A percentile compares a stretch with the other conserved stretches of the same genome.
Evolutionary conservation across 2,888 invertebrate genomes (phyloP).

Genomic region (Theretra japonica): DNA sequence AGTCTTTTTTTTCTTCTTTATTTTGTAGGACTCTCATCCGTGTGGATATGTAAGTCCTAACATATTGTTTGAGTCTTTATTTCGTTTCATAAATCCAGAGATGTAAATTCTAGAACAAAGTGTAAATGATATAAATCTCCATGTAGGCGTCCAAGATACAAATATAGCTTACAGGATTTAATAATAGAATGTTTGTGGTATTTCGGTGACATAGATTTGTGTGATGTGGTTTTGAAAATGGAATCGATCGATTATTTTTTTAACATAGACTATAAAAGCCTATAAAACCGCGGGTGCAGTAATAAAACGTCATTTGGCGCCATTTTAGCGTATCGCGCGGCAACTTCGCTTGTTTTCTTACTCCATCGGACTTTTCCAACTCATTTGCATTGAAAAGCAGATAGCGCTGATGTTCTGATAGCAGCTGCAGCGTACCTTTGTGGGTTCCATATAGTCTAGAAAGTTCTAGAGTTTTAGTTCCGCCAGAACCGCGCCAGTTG

Average conservation of each 20-base stretch:
- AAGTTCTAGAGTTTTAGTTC: slow-evolving; percentile 70
- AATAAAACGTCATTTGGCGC: slow-evolving; percentile 39
- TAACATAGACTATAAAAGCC: not conserved
- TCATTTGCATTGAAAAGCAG: slow-evolving; percentile 85
- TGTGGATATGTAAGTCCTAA: too few species aligned
- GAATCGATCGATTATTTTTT: not conserved
- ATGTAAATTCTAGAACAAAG: too few species aligned
- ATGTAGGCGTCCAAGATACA: too few species aligned
- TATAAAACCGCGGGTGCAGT: not conserved
- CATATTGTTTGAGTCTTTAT: too few species aligned
- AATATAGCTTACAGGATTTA: too few species aligned
- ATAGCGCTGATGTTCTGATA: slow-evolving; percentile 80
- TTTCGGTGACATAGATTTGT: too few species aligned
- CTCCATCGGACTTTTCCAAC: slow-evolving; percentile 80
- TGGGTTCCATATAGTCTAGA: slow-evolving; percentile 78
- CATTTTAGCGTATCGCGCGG: slow-evolving; percentile 54
- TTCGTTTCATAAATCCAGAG: too few species aligned
- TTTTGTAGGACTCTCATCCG: too few species aligned
- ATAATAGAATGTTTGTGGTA: too few species aligned
- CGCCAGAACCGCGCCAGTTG: slow-evolving; percentile 68
- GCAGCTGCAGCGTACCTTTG: slow-evolving; percentile 73
- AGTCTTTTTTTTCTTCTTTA: too few species aligned
- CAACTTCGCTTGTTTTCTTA: slow-evolving; percentile 74
- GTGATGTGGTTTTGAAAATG: not conserved
- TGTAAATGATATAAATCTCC: too few species aligned